These are phyloP conservation scores for Leuctra nigra DNA, from an alignment of 2,888 invertebrate genomes.

Conservation along the genomic window DNA sequence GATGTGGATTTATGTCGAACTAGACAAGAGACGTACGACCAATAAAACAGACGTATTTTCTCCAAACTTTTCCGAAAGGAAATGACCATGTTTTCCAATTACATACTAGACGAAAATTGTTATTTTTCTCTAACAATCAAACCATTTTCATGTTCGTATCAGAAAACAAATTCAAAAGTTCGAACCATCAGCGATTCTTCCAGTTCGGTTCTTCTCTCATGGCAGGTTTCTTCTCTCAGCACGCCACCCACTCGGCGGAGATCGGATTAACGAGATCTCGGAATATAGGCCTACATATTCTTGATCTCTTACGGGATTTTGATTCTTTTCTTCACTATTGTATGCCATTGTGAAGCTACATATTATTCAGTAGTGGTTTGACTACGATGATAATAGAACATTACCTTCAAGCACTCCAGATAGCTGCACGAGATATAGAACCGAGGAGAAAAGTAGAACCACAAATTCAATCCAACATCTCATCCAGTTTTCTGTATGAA, in stretches of 20 bases:
- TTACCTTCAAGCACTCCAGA: too few species aligned
- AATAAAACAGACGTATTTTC: too few species aligned
- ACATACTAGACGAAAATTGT: background rate
- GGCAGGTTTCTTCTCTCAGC: background rate
- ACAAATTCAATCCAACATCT: too few species aligned
- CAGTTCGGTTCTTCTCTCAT: background rate
- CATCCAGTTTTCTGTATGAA: too few species aligned
- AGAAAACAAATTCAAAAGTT: constrained; percentile 5
- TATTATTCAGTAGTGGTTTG: too few species aligned
- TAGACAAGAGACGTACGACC: too few species aligned
- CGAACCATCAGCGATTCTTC: constrained; percentile 1
- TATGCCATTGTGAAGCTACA: background rate
- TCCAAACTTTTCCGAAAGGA: too few species aligned
- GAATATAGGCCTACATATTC: background rate
- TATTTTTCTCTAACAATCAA: constrained; percentile 12
- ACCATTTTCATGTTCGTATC: constrained; percentile 4
- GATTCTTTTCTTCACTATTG: constrained; percentile 3
- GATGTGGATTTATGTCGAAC: too few species aligned
- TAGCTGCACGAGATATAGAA: too few species aligned
- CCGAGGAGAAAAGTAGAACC: too few species aligned
- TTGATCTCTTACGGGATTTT: constrained; percentile 1
- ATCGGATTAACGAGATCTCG: constrained; percentile 8
- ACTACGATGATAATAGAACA: too few species aligned
- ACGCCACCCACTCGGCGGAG: background rate
- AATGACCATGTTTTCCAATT: too few species aligned